Base-by-base conservation (phyloP, 1,140 invertebrate species). In the Micrasema longulum region DNA sequence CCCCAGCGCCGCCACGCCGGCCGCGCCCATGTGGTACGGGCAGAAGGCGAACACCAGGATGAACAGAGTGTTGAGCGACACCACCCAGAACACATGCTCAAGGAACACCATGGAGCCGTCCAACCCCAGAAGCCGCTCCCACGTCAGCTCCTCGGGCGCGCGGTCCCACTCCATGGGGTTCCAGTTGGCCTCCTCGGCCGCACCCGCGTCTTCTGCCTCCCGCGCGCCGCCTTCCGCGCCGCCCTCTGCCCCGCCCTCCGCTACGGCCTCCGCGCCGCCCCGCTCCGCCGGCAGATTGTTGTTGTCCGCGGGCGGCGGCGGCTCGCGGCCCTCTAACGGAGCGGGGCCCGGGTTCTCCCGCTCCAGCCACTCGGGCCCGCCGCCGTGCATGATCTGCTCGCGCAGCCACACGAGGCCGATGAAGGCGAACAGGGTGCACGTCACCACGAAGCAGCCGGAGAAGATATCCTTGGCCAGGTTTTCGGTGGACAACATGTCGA, bases 71-170 rank as follows among this genome's bases (percentile, higher is more conserved):
- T 99, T 99, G 4, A 99, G 85, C 0, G 96, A 97, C 6, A 99
- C 95, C 7, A 99, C 97, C 97, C 97, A 99, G 80, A 99, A 99
- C 0, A 99, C 97, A 86, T 99, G 97, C 84, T 99, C 98, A 22
- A 99, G 84, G 79, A 99, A 99, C 12, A 97, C 91, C 26, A 99
- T 88, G 0, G 97, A 99, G 0, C 98, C 98, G 86, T 99, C 98
- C 1, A 99, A 84, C 1, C 98, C 98, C 0, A 99, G 85, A 1
- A 99, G 85, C 76, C 97, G 87, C 80, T 99, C 97, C 97, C 97
- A 99, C 0, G 98, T 99, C 1, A 99, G 81, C 81, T 99, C 98
- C 78, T 99, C 98, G 23, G 94, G 96, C 0, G 95, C 97, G 76
- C 97, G 85, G 80, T 99, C 97, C 96, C 97, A 99, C 78, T 99